Percentiles rank a stretch among this genome's conserved stretches.
Conservation (phyloP, 2,797 vertebrate genomes). For the Karalla daura region DNA sequence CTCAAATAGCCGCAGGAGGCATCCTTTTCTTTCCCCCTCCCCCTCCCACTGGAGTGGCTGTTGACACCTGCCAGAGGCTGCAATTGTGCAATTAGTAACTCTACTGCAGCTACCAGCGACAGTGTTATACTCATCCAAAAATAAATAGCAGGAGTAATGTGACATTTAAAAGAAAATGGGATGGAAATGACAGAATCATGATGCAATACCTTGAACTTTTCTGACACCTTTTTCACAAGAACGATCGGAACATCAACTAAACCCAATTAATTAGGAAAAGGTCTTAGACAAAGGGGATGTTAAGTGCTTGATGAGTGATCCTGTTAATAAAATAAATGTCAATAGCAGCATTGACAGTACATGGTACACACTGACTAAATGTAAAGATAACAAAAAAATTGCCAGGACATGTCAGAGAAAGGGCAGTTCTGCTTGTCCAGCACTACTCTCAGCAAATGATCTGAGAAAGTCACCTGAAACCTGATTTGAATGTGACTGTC, state of each 20-base stretch:
- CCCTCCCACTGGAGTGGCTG: constrained; percentile 42
- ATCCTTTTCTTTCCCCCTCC: constrained; percentile 25
- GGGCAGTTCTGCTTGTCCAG: too few species aligned
- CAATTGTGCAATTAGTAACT: constrained; percentile 61
- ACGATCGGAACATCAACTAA: neutral
- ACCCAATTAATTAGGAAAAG: neutral
- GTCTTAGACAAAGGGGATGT: neutral
- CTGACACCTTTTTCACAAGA: neutral
- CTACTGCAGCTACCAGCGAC: constrained; percentile 52
- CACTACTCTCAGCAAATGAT: neutral
- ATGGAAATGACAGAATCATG: constrained; percentile 34
- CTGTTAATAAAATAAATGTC: neutral
- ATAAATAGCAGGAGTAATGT: constrained; percentile 41
- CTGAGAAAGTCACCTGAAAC: too few species aligned
- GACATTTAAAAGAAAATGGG: constrained; percentile 50
- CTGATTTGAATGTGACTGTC: too few species aligned
- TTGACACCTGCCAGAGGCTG: constrained; percentile 70
- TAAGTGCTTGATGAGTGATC: neutral
- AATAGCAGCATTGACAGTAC: neutral
- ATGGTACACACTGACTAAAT: neutral
- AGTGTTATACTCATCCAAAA: constrained; percentile 50
- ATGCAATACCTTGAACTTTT: constrained; percentile 34
- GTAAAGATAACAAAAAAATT: neutral
- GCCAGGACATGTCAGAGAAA: too few species aligned
- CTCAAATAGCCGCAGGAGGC: constrained; percentile 63